A percentile compares a stretch with the other conserved stretches of the same genome.
phyloP scores from a whole-genome alignment of 1,140 invertebrate genomes.

The Myzus persicae region DNA sequence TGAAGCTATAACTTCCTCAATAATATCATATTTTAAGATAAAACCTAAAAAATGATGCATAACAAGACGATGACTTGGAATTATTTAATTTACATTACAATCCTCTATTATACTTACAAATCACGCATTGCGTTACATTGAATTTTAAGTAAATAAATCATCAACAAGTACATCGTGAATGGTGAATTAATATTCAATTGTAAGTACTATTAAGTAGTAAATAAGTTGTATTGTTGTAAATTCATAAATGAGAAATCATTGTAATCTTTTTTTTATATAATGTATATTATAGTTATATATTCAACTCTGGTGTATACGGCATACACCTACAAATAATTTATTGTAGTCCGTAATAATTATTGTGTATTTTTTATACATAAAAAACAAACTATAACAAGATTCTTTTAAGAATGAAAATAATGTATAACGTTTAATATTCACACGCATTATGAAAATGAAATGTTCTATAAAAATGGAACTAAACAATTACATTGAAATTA shows the following conservation, averaged over 20 bases:
- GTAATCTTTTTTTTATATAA: not conserved
- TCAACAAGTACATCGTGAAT: slow-evolving; percentile 12
- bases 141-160: slow-evolving; percentile 43
- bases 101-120: slow-evolving; percentile 22
- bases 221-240: slow-evolving; percentile 46
- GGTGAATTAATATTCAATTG: not conserved
- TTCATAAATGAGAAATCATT: slow-evolving; percentile 4
- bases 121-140: not conserved
- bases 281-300: not conserved
- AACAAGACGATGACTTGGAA: not conserved
- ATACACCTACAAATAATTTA: not conserved
- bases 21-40: not conserved
- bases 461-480: not conserved
- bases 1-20: not conserved
- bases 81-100: slow-evolving; percentile 38
- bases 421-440: not conserved
- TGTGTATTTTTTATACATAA: not conserved
- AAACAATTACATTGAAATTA: not conserved
- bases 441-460: not conserved
- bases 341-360: not conserved
- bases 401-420: not conserved
- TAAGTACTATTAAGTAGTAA: not conserved
- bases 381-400: not conserved
- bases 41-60: not conserved
- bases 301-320: not conserved